Conservation (phyloP, 2,888 invertebrate genomes). For the Chymomyza amoena region DNA sequence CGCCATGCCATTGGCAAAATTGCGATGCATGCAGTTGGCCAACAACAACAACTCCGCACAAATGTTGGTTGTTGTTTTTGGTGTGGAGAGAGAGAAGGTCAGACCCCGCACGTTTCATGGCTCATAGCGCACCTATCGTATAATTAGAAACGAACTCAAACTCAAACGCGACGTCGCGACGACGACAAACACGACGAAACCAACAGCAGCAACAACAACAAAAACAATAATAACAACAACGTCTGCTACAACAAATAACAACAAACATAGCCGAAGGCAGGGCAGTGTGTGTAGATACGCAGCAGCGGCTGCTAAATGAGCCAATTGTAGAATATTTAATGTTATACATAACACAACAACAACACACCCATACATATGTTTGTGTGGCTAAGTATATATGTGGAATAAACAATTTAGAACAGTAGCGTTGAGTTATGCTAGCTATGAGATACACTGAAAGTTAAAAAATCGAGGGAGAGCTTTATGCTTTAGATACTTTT, state of each 20-base stretch:
- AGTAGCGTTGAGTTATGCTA: background rate
- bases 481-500: too few relatives aligned
- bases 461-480: too few relatives aligned
- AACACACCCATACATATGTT: constrained; percentile 26
- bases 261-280: background rate
- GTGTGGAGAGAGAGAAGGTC: constrained; percentile 62
- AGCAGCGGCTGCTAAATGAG: constrained; percentile 52
- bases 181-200: constrained; percentile 50
- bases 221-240: constrained; percentile 3
- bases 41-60: background rate
- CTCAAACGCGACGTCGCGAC: constrained; percentile 43
- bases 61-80: background rate
- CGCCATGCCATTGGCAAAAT: constrained; percentile 24
- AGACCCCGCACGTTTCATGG: constrained; percentile 72
- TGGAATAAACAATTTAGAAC: constrained; percentile 10
- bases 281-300: constrained; percentile 44
- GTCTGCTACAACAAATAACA: constrained; percentile 2
- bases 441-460: constrained; percentile 1
- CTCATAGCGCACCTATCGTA: constrained; percentile 72
- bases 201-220: constrained; percentile 25
- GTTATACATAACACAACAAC: constrained; percentile 37
- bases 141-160: constrained; percentile 61
- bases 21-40: background rate
- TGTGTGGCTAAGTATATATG: background rate
- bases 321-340: constrained; percentile 62